Evolutionary conservation across 2,113 vertebrate genomes (phyloP).

Genomic region (Riparia riparia): DNA sequence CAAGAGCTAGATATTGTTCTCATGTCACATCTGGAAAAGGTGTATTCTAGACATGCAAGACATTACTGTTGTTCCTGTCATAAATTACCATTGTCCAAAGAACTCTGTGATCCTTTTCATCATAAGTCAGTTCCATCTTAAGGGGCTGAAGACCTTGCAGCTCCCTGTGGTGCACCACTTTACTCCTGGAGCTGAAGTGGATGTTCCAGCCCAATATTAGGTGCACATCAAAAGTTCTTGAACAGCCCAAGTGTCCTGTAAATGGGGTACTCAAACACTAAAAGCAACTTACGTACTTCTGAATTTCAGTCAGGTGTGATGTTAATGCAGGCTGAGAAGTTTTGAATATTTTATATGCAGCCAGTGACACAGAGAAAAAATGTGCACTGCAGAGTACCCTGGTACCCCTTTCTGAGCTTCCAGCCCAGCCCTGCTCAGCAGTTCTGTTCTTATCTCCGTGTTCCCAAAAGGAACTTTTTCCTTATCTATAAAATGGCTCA

Average conservation of each 20-base stretch:
- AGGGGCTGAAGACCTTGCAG: neutral
- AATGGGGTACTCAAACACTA: neutral
- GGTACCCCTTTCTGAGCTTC: neutral
- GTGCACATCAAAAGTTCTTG: neutral
- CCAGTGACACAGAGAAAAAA: neutral
- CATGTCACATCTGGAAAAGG: neutral
- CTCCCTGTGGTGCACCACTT: neutral
- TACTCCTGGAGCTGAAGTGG: neutral
- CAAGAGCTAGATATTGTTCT: neutral
- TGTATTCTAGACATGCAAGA: neutral
- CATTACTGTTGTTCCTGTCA: neutral
- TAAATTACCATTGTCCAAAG: neutral
- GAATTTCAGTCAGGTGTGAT: conserved; percentile 40
- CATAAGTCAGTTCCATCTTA: neutral
- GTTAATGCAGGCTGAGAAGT: conserved; percentile 15
- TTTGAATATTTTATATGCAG: conserved; percentile 43
- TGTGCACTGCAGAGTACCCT: neutral
- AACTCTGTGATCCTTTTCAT: neutral
- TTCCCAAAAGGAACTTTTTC: neutral
- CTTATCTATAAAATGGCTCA: neutral
- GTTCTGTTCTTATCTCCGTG: neutral
- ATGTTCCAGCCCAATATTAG: neutral
- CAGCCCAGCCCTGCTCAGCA: neutral
- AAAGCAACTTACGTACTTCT: neutral
- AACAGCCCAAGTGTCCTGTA: neutral